These are phyloP conservation scores for Leptocoma aspasia DNA, from an alignment of 2,113 vertebrate species.

Conservation along the genomic window DNA sequence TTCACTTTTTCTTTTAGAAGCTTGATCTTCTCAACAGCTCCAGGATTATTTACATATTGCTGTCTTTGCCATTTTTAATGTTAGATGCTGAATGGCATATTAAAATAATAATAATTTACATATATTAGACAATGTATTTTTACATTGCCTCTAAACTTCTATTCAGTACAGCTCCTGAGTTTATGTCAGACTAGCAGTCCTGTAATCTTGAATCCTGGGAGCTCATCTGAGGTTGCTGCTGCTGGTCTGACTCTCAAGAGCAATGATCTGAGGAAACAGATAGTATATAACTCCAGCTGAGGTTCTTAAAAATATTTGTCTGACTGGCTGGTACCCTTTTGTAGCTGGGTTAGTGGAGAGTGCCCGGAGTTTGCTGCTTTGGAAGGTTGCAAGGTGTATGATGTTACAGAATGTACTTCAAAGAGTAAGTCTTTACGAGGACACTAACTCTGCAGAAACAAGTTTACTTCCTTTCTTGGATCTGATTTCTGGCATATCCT, in stretches of 20 bases:
- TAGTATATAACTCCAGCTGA: not conserved
- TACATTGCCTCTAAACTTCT: not conserved
- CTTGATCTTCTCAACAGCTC: not conserved
- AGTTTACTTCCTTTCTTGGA: not conserved
- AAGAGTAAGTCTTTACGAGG: not conserved
- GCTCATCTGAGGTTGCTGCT: not conserved
- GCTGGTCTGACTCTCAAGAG: not conserved
- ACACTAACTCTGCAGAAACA: not conserved
- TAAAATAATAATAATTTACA: not conserved
- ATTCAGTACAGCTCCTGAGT: not conserved
- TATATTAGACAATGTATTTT: not conserved
- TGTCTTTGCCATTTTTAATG: not conserved
- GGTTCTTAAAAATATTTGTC: not conserved
- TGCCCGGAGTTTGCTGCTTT: not conserved
- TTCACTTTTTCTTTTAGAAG: not conserved
- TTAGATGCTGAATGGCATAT: not conserved
- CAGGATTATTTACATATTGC: not conserved
- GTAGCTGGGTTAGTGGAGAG: not conserved
- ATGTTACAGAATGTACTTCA: not conserved
- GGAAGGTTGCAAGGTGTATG: not conserved
- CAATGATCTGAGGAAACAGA: not conserved
- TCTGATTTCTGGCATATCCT: not conserved
- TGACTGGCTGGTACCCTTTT: not conserved
- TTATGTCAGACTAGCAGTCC: not conserved
- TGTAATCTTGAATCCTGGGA: not conserved